These are phyloP conservation scores for Aphelenchoides avenae DNA, from an alignment of 1,140 invertebrate genomes.

Conservation along the genomic window DNA sequence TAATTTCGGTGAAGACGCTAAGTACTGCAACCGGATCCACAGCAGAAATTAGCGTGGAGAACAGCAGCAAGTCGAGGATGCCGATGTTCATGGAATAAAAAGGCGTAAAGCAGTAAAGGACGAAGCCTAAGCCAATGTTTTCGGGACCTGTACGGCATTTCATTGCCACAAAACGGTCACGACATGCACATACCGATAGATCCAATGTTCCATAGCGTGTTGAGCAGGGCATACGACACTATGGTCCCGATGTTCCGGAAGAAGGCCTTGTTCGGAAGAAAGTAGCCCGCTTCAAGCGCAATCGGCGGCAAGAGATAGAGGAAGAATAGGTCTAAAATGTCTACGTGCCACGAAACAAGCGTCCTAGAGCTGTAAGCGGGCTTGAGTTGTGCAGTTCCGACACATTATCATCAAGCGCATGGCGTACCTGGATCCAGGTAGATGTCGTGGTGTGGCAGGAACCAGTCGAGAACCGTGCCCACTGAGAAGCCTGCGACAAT, in stretches of 20 bases:
- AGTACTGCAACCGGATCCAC: conserved; percentile 88
- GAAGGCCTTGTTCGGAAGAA: conserved; percentile 89
- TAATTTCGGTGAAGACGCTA: conserved; percentile 29
- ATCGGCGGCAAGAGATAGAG: conserved; percentile 64
- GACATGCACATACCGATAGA: conserved; percentile 22
- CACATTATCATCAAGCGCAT: neutral
- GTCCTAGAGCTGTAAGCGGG: neutral
- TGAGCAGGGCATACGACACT: conserved; percentile 83
- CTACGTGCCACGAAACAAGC: neutral
- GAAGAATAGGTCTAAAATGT: conserved; percentile 36
- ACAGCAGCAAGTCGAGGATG: conserved; percentile 68
- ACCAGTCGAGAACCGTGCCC: conserved; percentile 35
- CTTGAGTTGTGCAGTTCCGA: too few species aligned
- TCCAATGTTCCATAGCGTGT: conserved; percentile 59
- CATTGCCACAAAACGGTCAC: neutral
- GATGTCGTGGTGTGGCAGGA: conserved; percentile 42
- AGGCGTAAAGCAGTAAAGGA: conserved; percentile 25
- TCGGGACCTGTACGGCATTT: conserved; percentile 12
- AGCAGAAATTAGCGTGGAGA: conserved; percentile 92
- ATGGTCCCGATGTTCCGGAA: conserved; percentile 94
- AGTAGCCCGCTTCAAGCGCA: conserved; percentile 91
- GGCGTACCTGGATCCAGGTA: conserved; percentile 49
- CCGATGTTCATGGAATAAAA: conserved; percentile 24
- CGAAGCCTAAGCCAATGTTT: conserved; percentile 17
- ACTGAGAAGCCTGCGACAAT: conserved; percentile 46